Percentiles rank a stretch among this genome's conserved stretches.
Evolutionary conservation across 1,140 invertebrate species (phyloP).

Genomic region (Drosophila nebulosa): DNA sequence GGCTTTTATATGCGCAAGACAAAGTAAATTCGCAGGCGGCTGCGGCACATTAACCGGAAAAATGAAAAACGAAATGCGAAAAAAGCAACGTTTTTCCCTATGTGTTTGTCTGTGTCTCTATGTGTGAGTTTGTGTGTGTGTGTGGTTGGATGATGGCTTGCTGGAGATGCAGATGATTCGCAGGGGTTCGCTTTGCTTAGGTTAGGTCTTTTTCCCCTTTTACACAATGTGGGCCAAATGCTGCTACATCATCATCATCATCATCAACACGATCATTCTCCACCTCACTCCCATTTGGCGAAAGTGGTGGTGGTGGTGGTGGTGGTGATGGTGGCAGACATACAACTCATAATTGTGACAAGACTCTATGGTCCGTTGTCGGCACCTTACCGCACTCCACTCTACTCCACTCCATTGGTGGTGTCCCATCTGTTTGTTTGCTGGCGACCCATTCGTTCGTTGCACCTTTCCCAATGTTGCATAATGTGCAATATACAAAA

Average conservation of each 20-base stretch:
- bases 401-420: neutral
- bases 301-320: too few species aligned
- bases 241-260: slow-evolving; percentile 44
- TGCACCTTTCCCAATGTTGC: neutral
- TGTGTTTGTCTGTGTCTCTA: too few species aligned
- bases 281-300: neutral
- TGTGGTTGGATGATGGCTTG: too few species aligned
- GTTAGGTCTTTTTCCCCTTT: neutral
- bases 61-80: slow-evolving; percentile 29
- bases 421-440: neutral
- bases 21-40: neutral
- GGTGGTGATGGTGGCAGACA: too few species aligned
- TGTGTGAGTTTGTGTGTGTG: slow-evolving; percentile 8
- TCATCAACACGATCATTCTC: neutral
- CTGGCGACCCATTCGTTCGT: neutral
- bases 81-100: slow-evolving; percentile 38
- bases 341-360: slow-evolving; percentile 1
- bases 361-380: neutral
- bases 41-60: slow-evolving; percentile 38
- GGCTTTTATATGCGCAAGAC: slow-evolving; percentile 48
- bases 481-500: neutral
- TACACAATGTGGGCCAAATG: slow-evolving; percentile 49
- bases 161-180: neutral
- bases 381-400: neutral
- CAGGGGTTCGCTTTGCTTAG: neutral